Conservation (phyloP, 2,797 vertebrate genomes). For the Oryzias dopingdopingensis region DNA sequence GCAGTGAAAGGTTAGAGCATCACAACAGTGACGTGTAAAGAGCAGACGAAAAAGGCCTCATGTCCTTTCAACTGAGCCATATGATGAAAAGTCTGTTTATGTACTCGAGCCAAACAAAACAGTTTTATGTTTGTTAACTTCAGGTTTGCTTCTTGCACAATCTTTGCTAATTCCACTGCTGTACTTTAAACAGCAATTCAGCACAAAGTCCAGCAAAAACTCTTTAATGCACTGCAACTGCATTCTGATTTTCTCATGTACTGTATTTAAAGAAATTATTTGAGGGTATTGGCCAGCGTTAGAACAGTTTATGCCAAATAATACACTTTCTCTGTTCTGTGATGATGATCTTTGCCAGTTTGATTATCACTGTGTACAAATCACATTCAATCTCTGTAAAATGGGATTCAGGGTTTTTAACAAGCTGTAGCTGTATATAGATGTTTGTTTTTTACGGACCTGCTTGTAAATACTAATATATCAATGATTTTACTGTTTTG, state of each 20-base stretch:
- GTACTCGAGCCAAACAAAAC: constrained; percentile 27
- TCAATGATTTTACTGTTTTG: constrained; percentile 35
- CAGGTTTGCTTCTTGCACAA: constrained; percentile 27
- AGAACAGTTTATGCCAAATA: constrained; percentile 52
- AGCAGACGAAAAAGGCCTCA: constrained; percentile 7
- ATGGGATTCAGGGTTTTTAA: constrained; percentile 57
- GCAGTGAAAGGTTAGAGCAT: constrained; percentile 54
- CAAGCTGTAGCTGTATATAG: constrained; percentile 49
- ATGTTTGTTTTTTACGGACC: constrained; percentile 55
- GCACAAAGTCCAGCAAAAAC: constrained; percentile 19
- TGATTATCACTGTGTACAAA: constrained; percentile 20
- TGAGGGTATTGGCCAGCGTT: constrained; percentile 57
- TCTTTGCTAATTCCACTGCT: constrained; percentile 22
- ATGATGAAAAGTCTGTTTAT: constrained; percentile 13
- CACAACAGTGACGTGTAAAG: neutral
- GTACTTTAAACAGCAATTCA: constrained; percentile 14
- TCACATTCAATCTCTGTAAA: constrained; percentile 45
- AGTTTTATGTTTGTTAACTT: constrained; percentile 10
- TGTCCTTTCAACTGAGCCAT: constrained; percentile 48
- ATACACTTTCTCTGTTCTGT: constrained; percentile 15
- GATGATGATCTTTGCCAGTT: constrained; percentile 13
- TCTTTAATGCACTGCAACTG: constrained; percentile 24
- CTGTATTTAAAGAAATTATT: constrained; percentile 36
- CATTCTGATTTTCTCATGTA: constrained; percentile 15
- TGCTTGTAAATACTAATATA: constrained; percentile 55